Conservation (phyloP, 2,113 vertebrate species). For the Triplophysa tibetana region DNA sequence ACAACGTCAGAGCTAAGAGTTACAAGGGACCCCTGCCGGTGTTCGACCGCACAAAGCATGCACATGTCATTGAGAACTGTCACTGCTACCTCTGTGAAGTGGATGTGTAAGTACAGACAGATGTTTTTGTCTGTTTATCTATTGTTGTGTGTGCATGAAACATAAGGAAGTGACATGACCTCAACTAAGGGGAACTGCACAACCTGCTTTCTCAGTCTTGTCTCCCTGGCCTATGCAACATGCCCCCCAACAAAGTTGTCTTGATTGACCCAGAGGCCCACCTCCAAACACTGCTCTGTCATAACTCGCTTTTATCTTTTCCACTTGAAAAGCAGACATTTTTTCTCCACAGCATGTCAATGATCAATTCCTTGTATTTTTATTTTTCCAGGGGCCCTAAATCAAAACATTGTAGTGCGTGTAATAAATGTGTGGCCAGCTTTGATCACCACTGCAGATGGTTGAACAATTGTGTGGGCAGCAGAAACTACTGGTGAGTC, state of each 20-base stretch:
- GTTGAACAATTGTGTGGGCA: conserved; percentile 98
- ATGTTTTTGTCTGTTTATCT: not conserved
- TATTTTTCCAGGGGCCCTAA: conserved; percentile 81
- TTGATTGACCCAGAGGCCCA: no score
- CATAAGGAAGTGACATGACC: not conserved
- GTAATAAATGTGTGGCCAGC: conserved; percentile 94
- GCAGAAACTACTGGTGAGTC: conserved; percentile 91
- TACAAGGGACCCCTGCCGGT: conserved; percentile 78
- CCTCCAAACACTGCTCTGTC: no score
- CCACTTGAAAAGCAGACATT: no score
- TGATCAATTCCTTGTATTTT: not conserved
- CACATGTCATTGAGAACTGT: conserved; percentile 94
- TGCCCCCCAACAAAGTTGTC: no score
- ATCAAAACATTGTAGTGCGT: conserved; percentile 95
- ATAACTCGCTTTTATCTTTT: no score
- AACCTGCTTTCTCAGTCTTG: no score
- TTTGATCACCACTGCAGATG: conserved; percentile 98
- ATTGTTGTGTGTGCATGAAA: not conserved
- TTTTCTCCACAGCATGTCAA: not conserved
- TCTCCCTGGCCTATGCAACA: no score
- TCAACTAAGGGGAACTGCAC: no score
- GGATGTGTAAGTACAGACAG: conserved; percentile 86
- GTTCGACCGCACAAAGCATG: conserved; percentile 86
- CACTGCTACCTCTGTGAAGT: conserved; percentile 97
- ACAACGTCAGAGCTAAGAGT: conserved; percentile 83